Conservation (phyloP, 35 echinoderm and acorn worm genomes). For the Patiria miniata region DNA sequence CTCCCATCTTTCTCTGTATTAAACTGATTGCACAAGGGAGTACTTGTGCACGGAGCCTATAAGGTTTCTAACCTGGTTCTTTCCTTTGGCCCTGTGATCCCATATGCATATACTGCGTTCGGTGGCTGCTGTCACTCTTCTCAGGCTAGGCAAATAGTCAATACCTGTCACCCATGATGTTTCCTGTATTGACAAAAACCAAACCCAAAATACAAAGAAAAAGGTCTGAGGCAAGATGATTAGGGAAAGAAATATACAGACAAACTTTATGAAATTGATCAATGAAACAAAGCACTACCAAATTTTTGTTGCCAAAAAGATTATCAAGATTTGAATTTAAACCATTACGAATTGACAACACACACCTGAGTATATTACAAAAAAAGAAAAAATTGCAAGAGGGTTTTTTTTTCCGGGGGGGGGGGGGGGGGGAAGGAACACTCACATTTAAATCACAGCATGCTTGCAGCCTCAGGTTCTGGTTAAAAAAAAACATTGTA, state of each 20-base stretch:
- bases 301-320: too few species aligned
- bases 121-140: conserved; percentile 70
- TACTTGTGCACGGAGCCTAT: too few species aligned
- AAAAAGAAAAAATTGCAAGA: too few species aligned
- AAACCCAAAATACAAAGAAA: background rate
- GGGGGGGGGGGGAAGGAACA: background rate
- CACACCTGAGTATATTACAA: too few species aligned
- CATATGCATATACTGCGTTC: conserved; percentile 95
- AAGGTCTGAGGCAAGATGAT: background rate
- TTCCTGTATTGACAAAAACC: conserved; percentile 56
- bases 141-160: conserved; percentile 90
- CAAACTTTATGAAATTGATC: background rate
- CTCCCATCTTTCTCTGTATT: too few species aligned
- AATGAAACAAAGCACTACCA: background rate
- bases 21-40: too few species aligned
- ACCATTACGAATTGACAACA: too few species aligned
- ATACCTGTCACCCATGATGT: conserved; percentile 95
- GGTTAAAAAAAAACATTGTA: background rate
- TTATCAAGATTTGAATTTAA: too few species aligned
- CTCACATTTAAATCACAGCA: conserved; percentile 90
- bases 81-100: conserved; percentile 93
- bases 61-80: conserved; percentile 67
- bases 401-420: too few species aligned
- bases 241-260: conserved; percentile 3
- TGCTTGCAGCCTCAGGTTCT: conserved; percentile 70